phyloP scores from a whole-genome alignment of 1,140 invertebrate species.

The Brachystomella parvula region DNA sequence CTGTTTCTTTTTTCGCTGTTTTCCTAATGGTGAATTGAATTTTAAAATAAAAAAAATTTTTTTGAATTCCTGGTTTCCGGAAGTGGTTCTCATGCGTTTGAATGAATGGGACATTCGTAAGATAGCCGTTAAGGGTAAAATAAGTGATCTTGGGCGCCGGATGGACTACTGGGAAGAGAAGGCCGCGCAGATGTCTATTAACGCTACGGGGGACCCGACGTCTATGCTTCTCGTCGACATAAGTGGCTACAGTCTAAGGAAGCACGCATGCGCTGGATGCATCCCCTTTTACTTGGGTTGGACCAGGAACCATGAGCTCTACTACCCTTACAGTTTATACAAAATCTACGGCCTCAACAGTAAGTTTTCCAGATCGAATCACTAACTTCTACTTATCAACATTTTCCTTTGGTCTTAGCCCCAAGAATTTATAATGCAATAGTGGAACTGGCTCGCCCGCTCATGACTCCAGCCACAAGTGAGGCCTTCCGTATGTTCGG shows the following conservation, averaged over 20 bases:
- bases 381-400: background rate
- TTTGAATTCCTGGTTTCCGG: too few species aligned
- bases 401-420: background rate
- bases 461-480: background rate
- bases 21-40: too few species aligned
- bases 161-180: background rate
- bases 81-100: background rate
- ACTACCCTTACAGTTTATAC: constrained; percentile 5
- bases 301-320: background rate
- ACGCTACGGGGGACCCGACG: background rate
- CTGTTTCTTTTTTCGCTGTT: too few species aligned
- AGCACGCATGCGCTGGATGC: background rate
- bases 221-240: background rate
- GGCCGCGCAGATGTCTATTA: background rate
- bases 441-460: background rate
- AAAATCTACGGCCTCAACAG: background rate
- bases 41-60: too few species aligned
- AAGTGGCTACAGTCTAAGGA: background rate
- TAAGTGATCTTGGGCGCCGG: background rate
- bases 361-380: background rate
- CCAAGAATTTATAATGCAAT: background rate
- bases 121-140: background rate
- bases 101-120: background rate
- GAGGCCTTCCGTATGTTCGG: background rate
- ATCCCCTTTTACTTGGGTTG: background rate